These are phyloP conservation scores for Ictalurus punctatus DNA, from an alignment of 2,113 vertebrate genomes.

Conservation along the genomic window DNA sequence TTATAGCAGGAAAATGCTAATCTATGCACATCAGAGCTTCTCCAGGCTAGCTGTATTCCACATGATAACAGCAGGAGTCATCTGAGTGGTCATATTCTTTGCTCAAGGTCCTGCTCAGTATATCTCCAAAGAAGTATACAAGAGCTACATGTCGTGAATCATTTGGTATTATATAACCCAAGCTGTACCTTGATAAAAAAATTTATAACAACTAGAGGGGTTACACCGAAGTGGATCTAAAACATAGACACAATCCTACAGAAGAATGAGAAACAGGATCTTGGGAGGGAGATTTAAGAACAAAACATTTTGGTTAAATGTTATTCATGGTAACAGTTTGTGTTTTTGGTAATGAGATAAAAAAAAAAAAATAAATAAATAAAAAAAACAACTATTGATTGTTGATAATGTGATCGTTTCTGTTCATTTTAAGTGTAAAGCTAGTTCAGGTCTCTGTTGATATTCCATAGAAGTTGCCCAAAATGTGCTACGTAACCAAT, in stretches of 20 bases:
- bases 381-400: background rate
- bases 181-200: background rate
- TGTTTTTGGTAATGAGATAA: background rate
- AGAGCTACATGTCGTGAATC: background rate
- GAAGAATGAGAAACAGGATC: background rate
- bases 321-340: no score
- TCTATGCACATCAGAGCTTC: background rate
- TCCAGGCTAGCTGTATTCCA: no score
- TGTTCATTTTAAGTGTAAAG: background rate
- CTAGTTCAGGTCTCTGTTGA: background rate
- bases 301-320: background rate
- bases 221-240: background rate
- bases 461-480: background rate
- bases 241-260: background rate
- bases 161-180: background rate
- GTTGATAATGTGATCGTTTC: background rate
- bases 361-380: no score
- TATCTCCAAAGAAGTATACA: background rate
- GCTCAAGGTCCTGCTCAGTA: background rate
- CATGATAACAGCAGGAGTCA: background rate
- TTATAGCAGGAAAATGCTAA: background rate
- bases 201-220: background rate
- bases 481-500: background rate
- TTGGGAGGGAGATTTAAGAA: background rate
- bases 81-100: background rate